Conservation (phyloP, 2,888 invertebrate genomes). For the Galerucella pusilla region DNA sequence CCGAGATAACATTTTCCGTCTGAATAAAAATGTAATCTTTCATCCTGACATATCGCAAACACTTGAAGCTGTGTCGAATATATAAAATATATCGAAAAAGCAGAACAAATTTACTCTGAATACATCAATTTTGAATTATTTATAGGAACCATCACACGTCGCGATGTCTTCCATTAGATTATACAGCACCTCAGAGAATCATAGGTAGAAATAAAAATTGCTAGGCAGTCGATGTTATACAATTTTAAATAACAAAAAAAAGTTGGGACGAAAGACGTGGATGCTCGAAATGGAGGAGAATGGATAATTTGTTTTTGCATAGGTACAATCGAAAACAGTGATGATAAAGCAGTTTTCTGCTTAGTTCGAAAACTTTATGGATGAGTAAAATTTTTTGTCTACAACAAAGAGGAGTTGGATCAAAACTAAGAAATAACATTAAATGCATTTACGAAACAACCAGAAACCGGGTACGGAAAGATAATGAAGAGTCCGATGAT, state of each 20-base stretch:
- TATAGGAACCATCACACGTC: conserved; percentile 12
- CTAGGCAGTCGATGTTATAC: neutral
- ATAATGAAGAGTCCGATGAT: no score
- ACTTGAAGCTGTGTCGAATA: conserved; percentile 1
- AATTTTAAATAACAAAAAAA: neutral
- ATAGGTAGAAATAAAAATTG: conserved; percentile 8
- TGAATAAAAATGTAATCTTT: conserved; percentile 8
- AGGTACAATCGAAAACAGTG: no score
- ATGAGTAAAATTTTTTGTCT: neutral
- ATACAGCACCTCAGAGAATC: conserved; percentile 2
- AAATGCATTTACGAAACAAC: no score
- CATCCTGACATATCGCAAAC: conserved; percentile 2
- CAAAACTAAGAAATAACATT: no score
- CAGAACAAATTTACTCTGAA: conserved; percentile 14
- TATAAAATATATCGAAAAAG: conserved; percentile 13
- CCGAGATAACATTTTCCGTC: neutral
- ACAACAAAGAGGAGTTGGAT: no score
- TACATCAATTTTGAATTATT: conserved; percentile 27
- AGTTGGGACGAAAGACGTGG: neutral
- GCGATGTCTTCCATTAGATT: conserved; percentile 15
- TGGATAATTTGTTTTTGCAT: neutral
- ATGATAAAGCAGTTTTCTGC: no score
- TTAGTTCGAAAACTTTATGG: no score
- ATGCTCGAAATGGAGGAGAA: neutral
- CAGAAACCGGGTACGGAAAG: no score